Evolutionary conservation across 2,113 vertebrate species (phyloP), one percentile per base, ranked within the genome.

Genomic region (Pelecanoides urinatrix): DNA sequence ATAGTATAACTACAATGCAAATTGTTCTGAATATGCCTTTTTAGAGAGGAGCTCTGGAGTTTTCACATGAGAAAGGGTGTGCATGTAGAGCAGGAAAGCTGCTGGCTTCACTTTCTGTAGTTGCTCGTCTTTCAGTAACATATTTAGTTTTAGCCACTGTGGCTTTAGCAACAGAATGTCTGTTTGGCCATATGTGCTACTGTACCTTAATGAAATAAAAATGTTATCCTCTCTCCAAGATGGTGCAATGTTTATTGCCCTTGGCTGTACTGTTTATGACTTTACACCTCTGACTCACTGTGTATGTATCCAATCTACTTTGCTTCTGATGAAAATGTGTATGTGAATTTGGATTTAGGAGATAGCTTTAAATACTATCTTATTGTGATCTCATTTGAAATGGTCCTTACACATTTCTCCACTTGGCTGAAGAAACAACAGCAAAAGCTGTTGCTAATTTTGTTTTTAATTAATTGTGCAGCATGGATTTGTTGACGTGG

Each of bases 391-490:
- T 87, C 27, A 42, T 92, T 82, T 76, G 56, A 91, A 92, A 82
- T 42, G 38, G 15, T 92, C 3, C 1, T 75, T 75, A 59, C 36
- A n/a, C 10, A 22, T 80, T 93, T 84, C 76, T 91, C 38, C 34
- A 61, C n/a, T 76, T 86, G 59, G 34, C 45, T 85, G 70, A 92
- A 90, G 88, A 95, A 97, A 94, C 66, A 97, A 74, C 66, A 92
- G 86, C 44, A 87, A 91, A 95, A 93, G 30, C 58, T 93, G 36
- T 79, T 90, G n/a, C 58, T 96, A 93, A 92, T 95, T 95, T 95
- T 76, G 29, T 36, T 95, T 94, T 70, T 92, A 96, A 94, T 95
- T 93, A 93, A 93, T 91, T 81, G 36, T 92, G 62, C 44, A 87
- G 52, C 44, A 72, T 87, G 56, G 52, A 68, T 89, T 88, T 89